Percentiles rank a stretch among this genome's conserved stretches.
These are phyloP conservation scores for Cydia amplana DNA, from an alignment of 1,140 invertebrate genomes.

Conservation along the genomic window DNA sequence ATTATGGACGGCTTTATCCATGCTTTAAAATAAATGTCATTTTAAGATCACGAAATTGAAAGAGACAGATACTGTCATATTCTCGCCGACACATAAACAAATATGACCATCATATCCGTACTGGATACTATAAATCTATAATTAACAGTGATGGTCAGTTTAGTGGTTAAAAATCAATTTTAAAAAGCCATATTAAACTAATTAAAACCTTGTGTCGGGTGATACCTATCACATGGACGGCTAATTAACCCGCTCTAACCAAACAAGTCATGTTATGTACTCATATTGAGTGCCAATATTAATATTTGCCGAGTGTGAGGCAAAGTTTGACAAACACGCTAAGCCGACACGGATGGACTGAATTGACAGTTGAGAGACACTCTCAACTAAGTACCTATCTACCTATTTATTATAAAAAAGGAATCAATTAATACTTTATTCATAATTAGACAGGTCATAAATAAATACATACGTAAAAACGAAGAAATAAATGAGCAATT, in stretches of 20 bases:
- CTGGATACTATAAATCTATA: no score
- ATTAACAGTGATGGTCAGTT: no score
- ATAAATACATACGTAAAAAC: no score
- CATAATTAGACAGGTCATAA: no score
- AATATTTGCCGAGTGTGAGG: constrained; percentile 27
- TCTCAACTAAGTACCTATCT: not conserved
- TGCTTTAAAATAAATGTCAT: no score
- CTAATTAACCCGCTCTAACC: constrained; percentile 7
- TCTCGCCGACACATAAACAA: no score
- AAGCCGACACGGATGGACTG: constrained; percentile 20
- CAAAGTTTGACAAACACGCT: constrained; percentile 14
- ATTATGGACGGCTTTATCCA: no score
- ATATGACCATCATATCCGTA: no score
- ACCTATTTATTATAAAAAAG: not conserved
- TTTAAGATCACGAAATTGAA: no score
- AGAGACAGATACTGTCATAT: no score
- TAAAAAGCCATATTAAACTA: not conserved
- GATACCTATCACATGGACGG: constrained; percentile 12
- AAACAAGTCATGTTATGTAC: constrained; percentile 14
- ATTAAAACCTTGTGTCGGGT: constrained; percentile 1
- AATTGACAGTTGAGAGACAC: not conserved
- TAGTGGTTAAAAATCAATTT: not conserved
- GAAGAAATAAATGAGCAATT: no score
- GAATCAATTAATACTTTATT: no score
- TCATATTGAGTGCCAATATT: constrained; percentile 18